Conservation (phyloP, 2,888 invertebrate genomes). For the Omphaloscelis lunosa region DNA sequence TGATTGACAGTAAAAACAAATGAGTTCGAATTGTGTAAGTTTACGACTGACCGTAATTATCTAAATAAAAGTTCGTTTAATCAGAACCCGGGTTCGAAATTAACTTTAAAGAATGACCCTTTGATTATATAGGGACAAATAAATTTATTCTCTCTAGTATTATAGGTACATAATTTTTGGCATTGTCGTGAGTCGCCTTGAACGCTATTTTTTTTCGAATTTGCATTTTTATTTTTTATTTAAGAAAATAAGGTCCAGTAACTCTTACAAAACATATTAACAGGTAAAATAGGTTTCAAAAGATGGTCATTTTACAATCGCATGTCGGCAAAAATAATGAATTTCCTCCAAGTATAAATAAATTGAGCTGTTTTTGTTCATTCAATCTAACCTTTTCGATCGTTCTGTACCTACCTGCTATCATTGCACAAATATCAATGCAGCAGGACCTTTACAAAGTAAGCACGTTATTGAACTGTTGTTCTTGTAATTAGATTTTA, state of each 20-base stretch:
- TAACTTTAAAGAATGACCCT: not conserved
- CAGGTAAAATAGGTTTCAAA: conserved; percentile 3
- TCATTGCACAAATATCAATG: conserved; percentile 37
- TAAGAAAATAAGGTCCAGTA: conserved; percentile 16
- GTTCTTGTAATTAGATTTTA: conserved; percentile 7
- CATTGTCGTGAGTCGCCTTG: not conserved
- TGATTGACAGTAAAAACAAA: not conserved
- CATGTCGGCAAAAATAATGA: not conserved
- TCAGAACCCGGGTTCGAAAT: not conserved
- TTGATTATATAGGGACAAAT: too few relatives aligned
- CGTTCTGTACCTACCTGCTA: not conserved
- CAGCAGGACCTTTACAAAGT: conserved; percentile 46
- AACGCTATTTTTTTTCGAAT: too few relatives aligned
- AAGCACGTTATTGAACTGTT: conserved; percentile 29
- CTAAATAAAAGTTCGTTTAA: not conserved
- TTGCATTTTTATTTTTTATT: too few relatives aligned
- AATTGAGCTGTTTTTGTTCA: conserved; percentile 26
- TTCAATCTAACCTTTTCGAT: conserved; percentile 45
- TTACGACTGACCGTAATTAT: not conserved
- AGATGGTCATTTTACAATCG: not conserved
- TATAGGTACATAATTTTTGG: not conserved
- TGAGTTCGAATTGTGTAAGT: conserved; percentile 1
- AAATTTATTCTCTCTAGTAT: too few relatives aligned
- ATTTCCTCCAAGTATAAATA: conserved; percentile 33
- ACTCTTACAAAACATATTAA: not conserved